A percentile compares a stretch with the other conserved stretches of the same genome.
Conservation (phyloP, 1,140 invertebrate species). For the Ylistrum balloti region DNA sequence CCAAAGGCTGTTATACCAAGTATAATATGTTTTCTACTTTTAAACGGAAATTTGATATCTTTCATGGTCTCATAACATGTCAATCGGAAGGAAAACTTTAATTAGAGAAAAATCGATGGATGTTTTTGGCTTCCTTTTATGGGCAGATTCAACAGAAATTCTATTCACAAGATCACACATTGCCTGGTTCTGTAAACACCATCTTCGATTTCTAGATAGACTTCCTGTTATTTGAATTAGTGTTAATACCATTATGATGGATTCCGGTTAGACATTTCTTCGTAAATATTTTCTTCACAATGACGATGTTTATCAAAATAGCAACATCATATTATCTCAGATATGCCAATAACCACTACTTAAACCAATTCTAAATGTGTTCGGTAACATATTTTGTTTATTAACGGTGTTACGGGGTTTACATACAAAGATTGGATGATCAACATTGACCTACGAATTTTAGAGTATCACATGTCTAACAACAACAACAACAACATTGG, state of each 20-base stretch:
- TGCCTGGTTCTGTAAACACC: not conserved
- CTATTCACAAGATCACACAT: not conserved
- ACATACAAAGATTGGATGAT: too few relatives aligned
- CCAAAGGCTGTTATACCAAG: not conserved
- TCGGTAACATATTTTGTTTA: too few relatives aligned
- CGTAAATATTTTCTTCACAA: not conserved
- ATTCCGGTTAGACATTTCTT: not conserved
- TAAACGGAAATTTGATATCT: not conserved
- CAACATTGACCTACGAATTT: too few relatives aligned
- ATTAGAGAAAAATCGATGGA: not conserved
- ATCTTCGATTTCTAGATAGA: not conserved
- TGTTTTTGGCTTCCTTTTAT: not conserved
- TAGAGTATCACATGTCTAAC: too few relatives aligned
- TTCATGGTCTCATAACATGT: slow-evolving; percentile 3
- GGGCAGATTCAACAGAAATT: not conserved
- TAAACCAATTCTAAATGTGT: not conserved
- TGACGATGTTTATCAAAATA: not conserved
- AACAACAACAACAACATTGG: too few relatives aligned
- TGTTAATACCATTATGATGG: not conserved
- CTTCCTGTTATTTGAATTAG: not conserved
- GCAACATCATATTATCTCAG: not conserved
- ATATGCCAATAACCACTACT: not conserved
- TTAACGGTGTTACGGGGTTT: too few relatives aligned
- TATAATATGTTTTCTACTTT: not conserved
- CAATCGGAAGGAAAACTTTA: not conserved